Base-by-base conservation (phyloP, 2,888 invertebrate species). In the Drosophila quinaria region DNA sequence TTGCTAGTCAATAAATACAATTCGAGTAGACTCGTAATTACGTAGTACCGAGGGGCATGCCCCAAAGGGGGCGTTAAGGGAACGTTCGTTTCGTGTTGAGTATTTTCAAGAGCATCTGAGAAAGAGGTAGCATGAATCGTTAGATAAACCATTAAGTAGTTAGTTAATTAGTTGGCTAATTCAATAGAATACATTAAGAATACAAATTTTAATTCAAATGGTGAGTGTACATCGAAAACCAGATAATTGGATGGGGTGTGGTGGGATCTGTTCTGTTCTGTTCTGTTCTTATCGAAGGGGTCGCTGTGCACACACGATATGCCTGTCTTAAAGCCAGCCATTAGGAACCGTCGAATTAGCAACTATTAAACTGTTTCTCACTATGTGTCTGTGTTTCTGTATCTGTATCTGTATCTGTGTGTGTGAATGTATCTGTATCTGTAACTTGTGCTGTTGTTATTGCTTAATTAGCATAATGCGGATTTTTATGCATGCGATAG, bases 401-500 rank as follows among this genome's bases (percentile, higher is more conserved):
- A 13, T 17, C 9, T 31, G 44, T 61, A n/a, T 67, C 59, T 70
- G 47, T 62, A 22, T 69, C 17, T 58, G 19, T 55, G 47, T 65
- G 33, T 61, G 39, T 55, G 41, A 67, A 44, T 65, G 68, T 70
- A 55, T 61, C 33, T 51, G 42, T 58, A 31, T 25, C 15, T 54
- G 37, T 46, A 33, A 61, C 19, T 55, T 63, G 42, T 54, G 41
- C 60, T 39, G 47, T 19, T 73, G 55, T 61, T 55, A 50, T 64
- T 56, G 62, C 70, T 78, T 86, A 86, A 80, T 85, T 91, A 79
- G 82, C 82, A 79, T 83, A 84, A 77, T 81, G 89, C 59, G 78
- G 84, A 68, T 91, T 91, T 70, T 91, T 92, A 71, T 90, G 91
- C 80, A 91, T 84, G 73, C 91, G 91, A 75, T 92, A 92, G 55